Conservation (phyloP, 2,888 invertebrate genomes). For the Lypha dubia region DNA sequence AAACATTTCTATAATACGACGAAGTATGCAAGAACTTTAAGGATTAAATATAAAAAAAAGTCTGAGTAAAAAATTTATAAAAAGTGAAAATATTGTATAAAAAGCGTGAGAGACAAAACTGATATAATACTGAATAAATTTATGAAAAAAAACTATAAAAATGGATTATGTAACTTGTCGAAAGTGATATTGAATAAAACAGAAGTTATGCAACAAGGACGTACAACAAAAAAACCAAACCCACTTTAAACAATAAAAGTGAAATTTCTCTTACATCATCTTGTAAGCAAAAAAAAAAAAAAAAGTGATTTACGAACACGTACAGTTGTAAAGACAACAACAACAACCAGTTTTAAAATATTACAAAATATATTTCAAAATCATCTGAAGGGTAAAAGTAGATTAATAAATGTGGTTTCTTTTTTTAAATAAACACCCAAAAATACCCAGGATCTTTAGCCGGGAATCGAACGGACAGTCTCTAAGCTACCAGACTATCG, state of each 20-base stretch:
- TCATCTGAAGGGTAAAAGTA: neutral
- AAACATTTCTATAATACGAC: too few species aligned
- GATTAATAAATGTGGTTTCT: too few species aligned
- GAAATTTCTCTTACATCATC: slow-evolving; percentile 38
- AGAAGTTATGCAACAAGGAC: slow-evolving; percentile 27
- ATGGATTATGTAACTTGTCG: neutral
- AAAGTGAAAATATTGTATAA: slow-evolving; percentile 56
- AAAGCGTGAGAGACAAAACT: slow-evolving; percentile 39
- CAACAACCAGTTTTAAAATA: neutral
- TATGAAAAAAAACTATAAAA: slow-evolving; percentile 7
- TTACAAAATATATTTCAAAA: slow-evolving; percentile 22
- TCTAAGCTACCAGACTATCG: too few species aligned
- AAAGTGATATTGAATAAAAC: slow-evolving; percentile 29
- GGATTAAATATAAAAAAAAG: slow-evolving; percentile 54
- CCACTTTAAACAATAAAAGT: slow-evolving; percentile 25
- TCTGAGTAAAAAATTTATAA: slow-evolving; percentile 21
- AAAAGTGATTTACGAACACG: slow-evolving; percentile 4
- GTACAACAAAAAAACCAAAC: neutral
- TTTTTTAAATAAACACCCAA: too few species aligned
- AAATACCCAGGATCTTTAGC: too few species aligned
- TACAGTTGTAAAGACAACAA: neutral
- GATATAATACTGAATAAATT: slow-evolving; percentile 30
- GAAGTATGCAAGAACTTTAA: slow-evolving; percentile 30
- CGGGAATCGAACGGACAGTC: too few species aligned
- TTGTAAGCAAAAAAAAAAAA: neutral